Percentiles rank a stretch among this genome's conserved stretches.
phyloP scores from a whole-genome alignment of 64 coral and sea anemone genomes.

The Acropora yongei region DNA sequence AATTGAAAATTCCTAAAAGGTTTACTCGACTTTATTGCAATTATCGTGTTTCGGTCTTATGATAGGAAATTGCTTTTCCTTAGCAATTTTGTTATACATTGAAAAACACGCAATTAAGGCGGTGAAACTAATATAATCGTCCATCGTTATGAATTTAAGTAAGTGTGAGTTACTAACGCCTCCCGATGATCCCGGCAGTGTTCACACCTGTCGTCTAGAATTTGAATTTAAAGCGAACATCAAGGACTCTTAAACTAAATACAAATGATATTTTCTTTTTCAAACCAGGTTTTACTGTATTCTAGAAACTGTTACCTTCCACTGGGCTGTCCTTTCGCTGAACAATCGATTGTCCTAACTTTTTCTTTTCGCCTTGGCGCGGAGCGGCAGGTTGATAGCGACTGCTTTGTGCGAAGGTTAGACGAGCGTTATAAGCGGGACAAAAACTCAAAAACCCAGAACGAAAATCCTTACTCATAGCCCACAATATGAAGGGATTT shows the following conservation, averaged over 20 bases:
- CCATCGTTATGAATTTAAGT: too few relatives aligned
- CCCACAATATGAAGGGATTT: slow-evolving; percentile 79
- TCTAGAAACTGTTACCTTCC: background rate
- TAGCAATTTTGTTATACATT: background rate
- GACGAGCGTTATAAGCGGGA: background rate
- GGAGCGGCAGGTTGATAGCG: background rate
- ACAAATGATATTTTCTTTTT: background rate
- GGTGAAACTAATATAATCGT: background rate
- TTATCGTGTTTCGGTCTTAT: background rate
- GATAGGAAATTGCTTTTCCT: background rate
- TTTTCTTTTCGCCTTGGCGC: background rate
- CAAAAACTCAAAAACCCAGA: slow-evolving; percentile 44
- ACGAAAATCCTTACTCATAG: slow-evolving; percentile 84
- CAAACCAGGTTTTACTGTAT: background rate
- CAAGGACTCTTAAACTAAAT: background rate
- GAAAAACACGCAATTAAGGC: background rate
- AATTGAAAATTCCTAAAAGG: background rate
- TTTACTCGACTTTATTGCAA: background rate
- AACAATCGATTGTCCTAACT: background rate
- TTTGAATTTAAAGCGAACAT: background rate
- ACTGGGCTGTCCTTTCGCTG: background rate
- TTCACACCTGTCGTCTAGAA: too few relatives aligned
- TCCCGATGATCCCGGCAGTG: too few relatives aligned
- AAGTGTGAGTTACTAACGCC: too few relatives aligned
- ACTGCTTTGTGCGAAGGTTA: background rate